Conservation (phyloP, 1,140 invertebrate species). For the Phortica variegata region DNA sequence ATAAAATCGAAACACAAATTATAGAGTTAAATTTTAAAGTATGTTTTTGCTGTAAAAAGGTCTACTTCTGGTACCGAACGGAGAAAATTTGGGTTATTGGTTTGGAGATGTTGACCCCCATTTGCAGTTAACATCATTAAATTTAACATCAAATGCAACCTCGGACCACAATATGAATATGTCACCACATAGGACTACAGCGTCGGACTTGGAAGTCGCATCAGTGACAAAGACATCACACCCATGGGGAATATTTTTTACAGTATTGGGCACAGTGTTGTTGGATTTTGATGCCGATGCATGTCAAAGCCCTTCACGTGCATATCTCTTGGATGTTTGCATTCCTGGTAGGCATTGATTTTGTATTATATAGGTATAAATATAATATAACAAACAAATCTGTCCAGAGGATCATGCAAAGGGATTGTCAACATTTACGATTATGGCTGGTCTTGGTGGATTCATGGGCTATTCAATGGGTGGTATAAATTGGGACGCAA, state of each 20-base stretch:
- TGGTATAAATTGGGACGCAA: constrained; percentile 90
- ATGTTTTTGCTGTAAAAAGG: constrained; percentile 59
- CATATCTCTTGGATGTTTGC: constrained; percentile 90
- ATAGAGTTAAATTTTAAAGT: constrained; percentile 11
- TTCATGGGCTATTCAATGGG: constrained; percentile 91
- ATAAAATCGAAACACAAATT: not conserved
- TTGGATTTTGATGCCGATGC: constrained; percentile 95
- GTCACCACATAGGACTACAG: constrained; percentile 55
- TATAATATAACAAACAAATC: not conserved
- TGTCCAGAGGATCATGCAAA: constrained; percentile 86
- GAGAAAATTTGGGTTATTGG: constrained; percentile 76
- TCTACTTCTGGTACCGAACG: constrained; percentile 86
- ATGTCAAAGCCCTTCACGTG: constrained; percentile 89
- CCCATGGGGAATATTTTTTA: constrained; percentile 88
- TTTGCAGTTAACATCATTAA: constrained; percentile 22
- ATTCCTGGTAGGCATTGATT: constrained; percentile 75
- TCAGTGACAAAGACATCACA: constrained; percentile 59
- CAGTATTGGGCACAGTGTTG: constrained; percentile 88
- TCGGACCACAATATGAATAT: constrained; percentile 51
- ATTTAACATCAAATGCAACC: constrained; percentile 33
- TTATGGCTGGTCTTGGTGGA: constrained; percentile 94
- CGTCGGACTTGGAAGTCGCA: constrained; percentile 30
- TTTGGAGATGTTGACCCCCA: constrained; percentile 70
- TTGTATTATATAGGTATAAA: not conserved
- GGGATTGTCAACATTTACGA: constrained; percentile 91